These are phyloP conservation scores for Caretta caretta DNA, from an alignment of 2,113 vertebrate species.

Conservation along the genomic window DNA sequence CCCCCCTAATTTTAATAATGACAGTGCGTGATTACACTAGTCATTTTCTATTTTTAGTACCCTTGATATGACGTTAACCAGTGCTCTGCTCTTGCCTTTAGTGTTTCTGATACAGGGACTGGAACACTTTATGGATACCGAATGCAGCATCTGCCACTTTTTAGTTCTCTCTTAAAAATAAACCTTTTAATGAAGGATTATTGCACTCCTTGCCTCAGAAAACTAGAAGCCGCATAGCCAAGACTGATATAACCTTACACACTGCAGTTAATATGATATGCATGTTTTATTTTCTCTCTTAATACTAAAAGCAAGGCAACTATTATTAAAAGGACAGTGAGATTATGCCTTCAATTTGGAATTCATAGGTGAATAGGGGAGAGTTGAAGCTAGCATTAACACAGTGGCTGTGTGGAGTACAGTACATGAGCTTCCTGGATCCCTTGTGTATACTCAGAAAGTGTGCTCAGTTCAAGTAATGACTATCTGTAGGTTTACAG, in stretches of 20 bases:
- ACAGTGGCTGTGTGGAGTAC: background rate
- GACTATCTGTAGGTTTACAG: accelerated
- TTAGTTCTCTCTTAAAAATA: background rate
- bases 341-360: background rate
- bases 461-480: background rate
- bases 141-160: accelerated
- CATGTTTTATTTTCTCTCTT: background rate
- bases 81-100: background rate
- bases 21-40: accelerated
- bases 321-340: background rate
- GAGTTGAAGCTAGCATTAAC: background rate
- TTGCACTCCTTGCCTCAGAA: accelerated
- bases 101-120: accelerated
- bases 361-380: background rate
- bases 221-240: background rate
- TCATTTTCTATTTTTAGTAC: background rate
- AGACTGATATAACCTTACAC: background rate
- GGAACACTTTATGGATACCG: background rate
- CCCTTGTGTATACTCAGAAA: background rate
- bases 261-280: background rate
- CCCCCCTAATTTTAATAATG: background rate
- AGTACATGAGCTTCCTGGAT: background rate
- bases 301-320: background rate
- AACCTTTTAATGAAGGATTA: accelerated
- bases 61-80: background rate